Evolutionary conservation across 2,113 vertebrate genomes (phyloP).

Genomic region (Oplegnathus fasciatus): DNA sequence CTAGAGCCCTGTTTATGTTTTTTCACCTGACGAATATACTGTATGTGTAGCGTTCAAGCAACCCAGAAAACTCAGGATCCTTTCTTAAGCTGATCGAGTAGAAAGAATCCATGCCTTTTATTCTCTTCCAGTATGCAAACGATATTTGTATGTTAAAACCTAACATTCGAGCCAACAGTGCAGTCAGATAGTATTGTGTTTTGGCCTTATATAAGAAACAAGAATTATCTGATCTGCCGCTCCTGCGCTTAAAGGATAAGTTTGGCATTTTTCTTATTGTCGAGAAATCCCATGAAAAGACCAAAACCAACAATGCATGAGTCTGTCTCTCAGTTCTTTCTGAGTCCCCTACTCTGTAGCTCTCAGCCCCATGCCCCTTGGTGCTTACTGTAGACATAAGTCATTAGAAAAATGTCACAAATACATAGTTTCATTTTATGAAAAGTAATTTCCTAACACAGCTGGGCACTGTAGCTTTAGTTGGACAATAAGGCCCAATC

Average conservation of each 20-base stretch:
- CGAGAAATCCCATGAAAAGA: slow-evolving; percentile 1
- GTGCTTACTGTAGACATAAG: too few species aligned
- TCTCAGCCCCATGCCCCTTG: not conserved
- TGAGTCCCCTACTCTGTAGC: not conserved
- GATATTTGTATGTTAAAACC: not conserved
- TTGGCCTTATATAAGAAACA: not conserved
- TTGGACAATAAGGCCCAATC: not conserved
- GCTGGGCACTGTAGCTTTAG: not conserved
- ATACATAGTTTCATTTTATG: not conserved
- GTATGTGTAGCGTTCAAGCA: not conserved
- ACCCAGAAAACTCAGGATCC: not conserved
- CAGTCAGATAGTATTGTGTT: not conserved
- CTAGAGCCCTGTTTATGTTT: not conserved
- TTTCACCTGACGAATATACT: not conserved
- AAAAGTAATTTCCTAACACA: slow-evolving; percentile 3
- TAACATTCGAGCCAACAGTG: not conserved
- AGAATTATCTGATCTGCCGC: not conserved
- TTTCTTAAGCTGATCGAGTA: not conserved
- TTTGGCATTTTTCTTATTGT: not conserved
- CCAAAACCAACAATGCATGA: not conserved
- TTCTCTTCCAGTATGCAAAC: not conserved
- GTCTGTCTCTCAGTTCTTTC: not conserved
- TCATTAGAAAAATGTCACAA: not conserved
- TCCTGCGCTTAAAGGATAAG: slow-evolving; percentile 4
- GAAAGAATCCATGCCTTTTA: not conserved